These are phyloP conservation scores for Metacarcinus magister DNA, from an alignment of 2,888 invertebrate species.

Conservation along the genomic window DNA sequence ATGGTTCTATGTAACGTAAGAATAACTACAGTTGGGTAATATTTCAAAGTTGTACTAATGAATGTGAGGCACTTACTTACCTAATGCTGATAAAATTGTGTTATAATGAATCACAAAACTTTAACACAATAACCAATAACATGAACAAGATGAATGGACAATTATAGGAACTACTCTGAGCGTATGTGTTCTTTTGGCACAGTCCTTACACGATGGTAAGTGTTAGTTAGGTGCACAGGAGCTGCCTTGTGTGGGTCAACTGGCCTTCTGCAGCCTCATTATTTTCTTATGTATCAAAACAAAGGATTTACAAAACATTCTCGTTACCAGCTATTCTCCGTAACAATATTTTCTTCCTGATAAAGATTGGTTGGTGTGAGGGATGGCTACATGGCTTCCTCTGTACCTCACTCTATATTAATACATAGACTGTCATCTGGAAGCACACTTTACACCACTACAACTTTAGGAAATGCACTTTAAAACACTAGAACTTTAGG, in stretches of 20 bases:
- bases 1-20: neutral
- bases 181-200: neutral
- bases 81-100: neutral
- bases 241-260: no score
- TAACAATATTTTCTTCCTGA: no score
- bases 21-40: neutral
- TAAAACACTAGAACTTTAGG: neutral
- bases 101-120: neutral
- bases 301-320: no score
- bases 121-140: neutral
- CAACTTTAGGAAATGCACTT: neutral
- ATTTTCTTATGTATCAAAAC: no score
- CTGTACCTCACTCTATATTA: neutral
- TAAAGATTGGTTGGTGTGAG: no score
- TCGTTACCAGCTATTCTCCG: no score
- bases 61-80: neutral
- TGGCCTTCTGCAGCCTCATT: no score
- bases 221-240: no score
- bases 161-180: neutral
- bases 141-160: neutral
- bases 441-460: neutral
- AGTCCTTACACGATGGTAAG: neutral
- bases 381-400: neutral
- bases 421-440: neutral
- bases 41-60: neutral